Base-by-base conservation (phyloP, 2,888 invertebrate genomes). In the Taenaris catops region DNA sequence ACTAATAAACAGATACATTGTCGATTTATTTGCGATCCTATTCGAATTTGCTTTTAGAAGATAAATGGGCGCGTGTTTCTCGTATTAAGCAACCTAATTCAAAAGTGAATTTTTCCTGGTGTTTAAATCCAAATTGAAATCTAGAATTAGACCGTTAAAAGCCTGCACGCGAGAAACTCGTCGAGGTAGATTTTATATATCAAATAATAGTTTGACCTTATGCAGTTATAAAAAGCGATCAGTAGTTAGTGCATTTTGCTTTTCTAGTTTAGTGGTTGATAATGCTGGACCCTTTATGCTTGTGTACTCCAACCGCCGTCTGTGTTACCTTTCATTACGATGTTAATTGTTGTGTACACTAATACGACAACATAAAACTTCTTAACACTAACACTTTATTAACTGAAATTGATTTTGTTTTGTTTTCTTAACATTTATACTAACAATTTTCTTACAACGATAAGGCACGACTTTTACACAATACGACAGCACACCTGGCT, bases 401-500 rank as follows among this genome's bases (percentile, higher is more conserved):
- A 59, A 69, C 62, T 69, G 61, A 70, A 59, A 53, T 64, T 72
- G 58, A 37, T 61, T 68, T 55, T 37, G 61, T 68, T 67, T 44
- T 35, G 63, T 70, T 70, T 49, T 68, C n/a, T 70, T 56, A 66
- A 67, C 48, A 74, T 56, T 49, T 49, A 61, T 65, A 65, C 58
- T 58, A 61, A 72, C 65, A 68, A 56, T 58, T 58, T 62, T 56
- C 63, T 43, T 61, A 74, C 60, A 58, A 78, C 71, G 79, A 65
- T 58, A 58, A 66, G 63, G 81, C 84, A 86, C 81, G 48, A 80
- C 68, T 71, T 68, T 48, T 53, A 73, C 73, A 81, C 78, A 67
- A 70, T 66, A 71, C 68, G 69, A 81, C 76, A 83, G 84, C 84
- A 84, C 84, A 84, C 80, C 83, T 81, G 62, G 83, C 84, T 84